Evolutionary conservation across 2,797 vertebrate genomes (phyloP).

Genomic region (Falco berigora): DNA sequence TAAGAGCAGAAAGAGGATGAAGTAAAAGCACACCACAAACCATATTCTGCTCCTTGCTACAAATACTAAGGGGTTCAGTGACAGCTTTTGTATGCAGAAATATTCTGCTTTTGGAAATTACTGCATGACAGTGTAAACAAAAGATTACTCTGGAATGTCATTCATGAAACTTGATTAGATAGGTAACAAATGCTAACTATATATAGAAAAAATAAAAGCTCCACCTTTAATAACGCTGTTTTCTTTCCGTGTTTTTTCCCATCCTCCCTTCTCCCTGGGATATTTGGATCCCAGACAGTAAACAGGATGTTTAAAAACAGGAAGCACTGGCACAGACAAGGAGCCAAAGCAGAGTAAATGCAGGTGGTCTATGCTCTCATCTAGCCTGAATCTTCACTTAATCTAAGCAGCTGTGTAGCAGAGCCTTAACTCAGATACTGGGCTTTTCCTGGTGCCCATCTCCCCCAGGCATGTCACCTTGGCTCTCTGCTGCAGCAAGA

Average conservation of each 20-base stretch:
- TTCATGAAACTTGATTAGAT: not conserved
- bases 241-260: constrained; percentile 37
- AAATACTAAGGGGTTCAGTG: not conserved
- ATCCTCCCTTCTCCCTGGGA: constrained; percentile 45
- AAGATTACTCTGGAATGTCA: not conserved
- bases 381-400: not conserved
- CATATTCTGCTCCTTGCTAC: not conserved
- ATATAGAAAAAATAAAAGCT: not conserved
- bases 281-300: constrained; percentile 43
- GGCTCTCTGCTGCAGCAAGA: not conserved
- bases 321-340: constrained; percentile 40
- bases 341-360: not conserved
- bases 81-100: not conserved
- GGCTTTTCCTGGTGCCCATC: not conserved
- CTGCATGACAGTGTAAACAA: not conserved
- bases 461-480: not conserved
- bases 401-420: accelerated
- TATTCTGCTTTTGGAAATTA: not conserved
- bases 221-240: constrained; percentile 1
- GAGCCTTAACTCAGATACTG: not conserved
- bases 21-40: not conserved
- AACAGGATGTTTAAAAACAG: constrained; percentile 60
- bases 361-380: not conserved
- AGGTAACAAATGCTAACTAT: not conserved
- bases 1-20: not conserved